These are phyloP conservation scores for Phoxinus dragarum DNA, from an alignment of 2,797 vertebrate genomes.

Conservation along the genomic window DNA sequence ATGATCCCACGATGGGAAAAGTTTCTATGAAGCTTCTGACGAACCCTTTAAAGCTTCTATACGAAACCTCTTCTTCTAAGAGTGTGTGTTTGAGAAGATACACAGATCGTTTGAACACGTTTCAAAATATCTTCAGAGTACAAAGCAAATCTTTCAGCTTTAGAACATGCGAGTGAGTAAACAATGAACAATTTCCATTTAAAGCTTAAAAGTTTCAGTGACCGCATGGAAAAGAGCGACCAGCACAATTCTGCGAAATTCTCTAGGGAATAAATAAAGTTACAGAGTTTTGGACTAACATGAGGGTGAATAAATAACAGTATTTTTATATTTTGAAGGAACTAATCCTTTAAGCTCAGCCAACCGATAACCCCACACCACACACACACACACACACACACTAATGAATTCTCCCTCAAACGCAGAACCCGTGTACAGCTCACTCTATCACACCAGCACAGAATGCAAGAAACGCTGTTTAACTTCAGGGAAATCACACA, in stretches of 20 bases:
- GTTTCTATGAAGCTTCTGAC: background rate
- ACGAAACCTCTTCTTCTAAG: too few species aligned
- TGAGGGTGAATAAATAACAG: conserved; percentile 1
- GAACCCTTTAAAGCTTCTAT: background rate
- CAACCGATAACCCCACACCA: background rate
- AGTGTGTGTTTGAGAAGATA: background rate
- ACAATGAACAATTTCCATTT: background rate
- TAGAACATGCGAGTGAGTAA: background rate
- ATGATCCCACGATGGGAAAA: background rate
- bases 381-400: background rate
- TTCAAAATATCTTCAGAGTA: background rate
- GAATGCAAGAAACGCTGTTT: conserved; percentile 2
- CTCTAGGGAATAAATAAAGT: conserved; percentile 6
- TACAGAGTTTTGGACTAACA: background rate
- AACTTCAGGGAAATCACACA: conserved; percentile 29
- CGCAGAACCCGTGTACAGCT: background rate
- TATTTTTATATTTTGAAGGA: background rate
- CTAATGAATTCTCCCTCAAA: conserved; percentile 5
- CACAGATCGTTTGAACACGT: background rate
- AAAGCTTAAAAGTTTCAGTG: background rate
- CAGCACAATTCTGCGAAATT: background rate
- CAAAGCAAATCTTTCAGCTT: background rate
- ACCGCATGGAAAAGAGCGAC: background rate
- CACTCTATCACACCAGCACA: background rate
- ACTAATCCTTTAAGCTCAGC: conserved; percentile 11